Evolutionary conservation across 2,797 vertebrate genomes (phyloP), one percentile per base, ranked within the genome.

Genomic region (Sus cebifrons): DNA sequence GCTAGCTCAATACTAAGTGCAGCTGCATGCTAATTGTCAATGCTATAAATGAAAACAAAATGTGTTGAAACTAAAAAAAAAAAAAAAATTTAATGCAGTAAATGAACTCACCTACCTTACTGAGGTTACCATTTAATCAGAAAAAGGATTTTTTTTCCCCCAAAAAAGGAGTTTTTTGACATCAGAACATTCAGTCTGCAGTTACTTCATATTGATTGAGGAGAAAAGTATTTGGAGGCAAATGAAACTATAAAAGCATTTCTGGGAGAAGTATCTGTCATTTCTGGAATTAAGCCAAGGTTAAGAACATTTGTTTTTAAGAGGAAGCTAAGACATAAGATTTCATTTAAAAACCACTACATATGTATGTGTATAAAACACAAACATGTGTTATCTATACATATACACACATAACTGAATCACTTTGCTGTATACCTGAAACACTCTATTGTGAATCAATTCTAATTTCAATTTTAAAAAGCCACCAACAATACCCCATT

Each of bases 21-120:
- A 98, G 98, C 98, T 98, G 98, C 97, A 85, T 97, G 96, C 83
- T 98, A 97, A 98, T 95, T 97, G 92, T 93, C 96, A 89, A 81
- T 95, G 85, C 95, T 97, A 86, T 56, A 96, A 97, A 96, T 27
- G 32, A 97, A 90, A 83, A 97, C 86, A 90, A 97, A 97, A 89
- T 93, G 90, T 85, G 96, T 97, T 96, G 96, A 97, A 98, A 97
- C 93, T 90, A 73, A 97, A 93, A 64, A 92, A 90, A 64, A 92
- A 90, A 97, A 97, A 88, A 32, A 86, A 86, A 60, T 91, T 49
- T 97, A 97, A 86, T 32, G 23, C 62, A 86, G 73, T 21, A 87
- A 16, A 62, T 11, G 62, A 97, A 94, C 11, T n/a, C 32, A 0
- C 60, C 89, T 6, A 79, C 65, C 67, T 21, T 84, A 85, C 21